Conservation (phyloP, 2,888 invertebrate genomes). For the Parapristionchus giblindavisi region DNA sequence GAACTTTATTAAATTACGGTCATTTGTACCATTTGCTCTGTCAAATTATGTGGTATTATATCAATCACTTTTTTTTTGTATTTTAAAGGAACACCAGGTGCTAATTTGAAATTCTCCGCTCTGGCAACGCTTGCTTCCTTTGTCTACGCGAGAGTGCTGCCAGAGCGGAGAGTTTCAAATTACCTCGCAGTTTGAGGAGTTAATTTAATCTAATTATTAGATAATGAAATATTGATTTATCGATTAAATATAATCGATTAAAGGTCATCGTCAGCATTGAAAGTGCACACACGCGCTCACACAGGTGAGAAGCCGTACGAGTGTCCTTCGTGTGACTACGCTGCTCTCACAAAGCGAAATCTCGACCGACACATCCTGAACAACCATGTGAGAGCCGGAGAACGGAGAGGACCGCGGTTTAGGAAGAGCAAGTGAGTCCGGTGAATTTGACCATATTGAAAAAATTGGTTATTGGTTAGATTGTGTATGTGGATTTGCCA, state of each 20-base stretch:
- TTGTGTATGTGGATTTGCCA: background rate
- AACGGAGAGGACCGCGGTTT: constrained; percentile 48
- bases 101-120: too few species aligned
- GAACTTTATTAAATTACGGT: background rate
- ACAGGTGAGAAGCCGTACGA: constrained; percentile 67
- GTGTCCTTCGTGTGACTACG: constrained; percentile 63
- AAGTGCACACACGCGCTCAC: constrained; percentile 64
- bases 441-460: background rate
- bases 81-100: too few species aligned
- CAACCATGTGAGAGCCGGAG: constrained; percentile 57
- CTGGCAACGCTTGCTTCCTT: too few species aligned
- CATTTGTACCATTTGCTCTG: background rate
- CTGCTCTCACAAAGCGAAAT: constrained; percentile 65
- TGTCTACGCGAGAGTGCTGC: too few species aligned
- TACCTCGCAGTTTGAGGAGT: background rate
- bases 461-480: background rate
- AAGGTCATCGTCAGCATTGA: constrained; percentile 64
- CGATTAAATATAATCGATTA: constrained; percentile 10
- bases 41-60: background rate
- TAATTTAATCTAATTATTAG: background rate
- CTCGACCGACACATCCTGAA: constrained; percentile 66
- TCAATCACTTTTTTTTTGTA: background rate
- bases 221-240: background rate
- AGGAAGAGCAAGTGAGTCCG: constrained; percentile 46
- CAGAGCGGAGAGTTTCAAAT: too few species aligned